Base-by-base conservation (phyloP, 2,113 vertebrate genomes). In the Mesocricetus auratus region DNA sequence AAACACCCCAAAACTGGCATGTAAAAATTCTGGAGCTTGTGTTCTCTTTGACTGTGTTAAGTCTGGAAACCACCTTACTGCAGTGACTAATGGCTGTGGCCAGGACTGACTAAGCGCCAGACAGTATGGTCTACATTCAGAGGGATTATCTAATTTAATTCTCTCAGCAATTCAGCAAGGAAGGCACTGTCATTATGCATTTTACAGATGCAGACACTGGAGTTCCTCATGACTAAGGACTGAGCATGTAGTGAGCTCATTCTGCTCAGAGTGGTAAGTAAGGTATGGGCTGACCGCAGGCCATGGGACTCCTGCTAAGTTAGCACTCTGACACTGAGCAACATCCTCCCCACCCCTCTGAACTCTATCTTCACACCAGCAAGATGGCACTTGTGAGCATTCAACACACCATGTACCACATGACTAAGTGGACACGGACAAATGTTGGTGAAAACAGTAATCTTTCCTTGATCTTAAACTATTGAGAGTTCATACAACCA, bases 1-100 rank as follows among this genome's bases (percentile, higher is more conserved):
- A 95, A 96, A 95, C 69, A 82, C 13, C 91, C 95, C 78, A 81
- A 96, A 97, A 89, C 82, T 92, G 90, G 86, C 89, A 82, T 91
- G 45, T 60, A 86, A 97, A 94, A 95, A 68, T n/a, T 90, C 6
- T 15, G 90, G 45, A 78, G 66, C 83, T 75, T 60, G 71, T 75
- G 60, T 66, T 68, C 9, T 77, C 26, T 73, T 33, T 90, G 85
- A 58, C 62, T 74, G 5, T 56, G 83, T 87, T 87, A 89, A 92
- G 91, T 89, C 86, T 83, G 60, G 83, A 60, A 94, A 96, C 93
- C 73, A 69, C 45, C 33, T 91, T 16, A 56, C 45, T 90, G 71
- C 11, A 86, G n/a, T 62, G 88, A 86, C 11, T 12, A 71, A 69
- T 69, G 12, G 15, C 7, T 74, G 29, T 1, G 74, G 53, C 31